Evolutionary conservation across 2,113 vertebrate species (phyloP).

Genomic region (Antechinus stuartii): DNA sequence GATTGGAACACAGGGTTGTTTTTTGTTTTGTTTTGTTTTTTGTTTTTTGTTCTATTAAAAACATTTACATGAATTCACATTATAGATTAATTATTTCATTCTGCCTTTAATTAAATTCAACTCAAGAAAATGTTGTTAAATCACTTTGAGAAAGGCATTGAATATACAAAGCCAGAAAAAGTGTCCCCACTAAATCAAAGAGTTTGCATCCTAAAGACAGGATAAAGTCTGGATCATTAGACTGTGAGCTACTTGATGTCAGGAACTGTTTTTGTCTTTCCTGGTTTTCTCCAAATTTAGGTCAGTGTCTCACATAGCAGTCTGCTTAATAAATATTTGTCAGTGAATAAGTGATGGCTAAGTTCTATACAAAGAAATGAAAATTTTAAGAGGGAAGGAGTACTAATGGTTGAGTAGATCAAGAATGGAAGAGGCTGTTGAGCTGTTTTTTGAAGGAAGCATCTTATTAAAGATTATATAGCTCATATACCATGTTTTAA

Average conservation of each 20-base stretch:
- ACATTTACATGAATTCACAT: neutral
- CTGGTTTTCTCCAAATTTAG: neutral
- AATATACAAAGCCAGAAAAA: neutral
- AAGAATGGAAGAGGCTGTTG: neutral
- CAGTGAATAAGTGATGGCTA: neutral
- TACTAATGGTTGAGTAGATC: neutral
- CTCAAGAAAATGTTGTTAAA: neutral
- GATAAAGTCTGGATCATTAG: neutral
- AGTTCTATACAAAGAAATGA: neutral
- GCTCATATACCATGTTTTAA: neutral
- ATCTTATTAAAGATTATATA: neutral
- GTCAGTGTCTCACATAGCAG: neutral
- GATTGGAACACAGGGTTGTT: neutral
- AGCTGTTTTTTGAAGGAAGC: neutral
- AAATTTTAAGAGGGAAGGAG: neutral
- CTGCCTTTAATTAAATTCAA: neutral
- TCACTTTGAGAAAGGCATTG: neutral
- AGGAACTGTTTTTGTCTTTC: neutral
- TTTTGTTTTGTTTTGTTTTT: too few relatives aligned
- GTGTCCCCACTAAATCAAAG: neutral
- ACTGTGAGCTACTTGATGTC: neutral
- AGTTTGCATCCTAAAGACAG: neutral
- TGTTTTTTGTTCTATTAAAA: too few relatives aligned
- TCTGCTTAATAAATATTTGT: neutral
- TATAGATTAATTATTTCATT: rapidly evolving